phyloP scores from a whole-genome alignment of 92 coral and sea anemone genomes.

The Virgularia gustaviana region DNA sequence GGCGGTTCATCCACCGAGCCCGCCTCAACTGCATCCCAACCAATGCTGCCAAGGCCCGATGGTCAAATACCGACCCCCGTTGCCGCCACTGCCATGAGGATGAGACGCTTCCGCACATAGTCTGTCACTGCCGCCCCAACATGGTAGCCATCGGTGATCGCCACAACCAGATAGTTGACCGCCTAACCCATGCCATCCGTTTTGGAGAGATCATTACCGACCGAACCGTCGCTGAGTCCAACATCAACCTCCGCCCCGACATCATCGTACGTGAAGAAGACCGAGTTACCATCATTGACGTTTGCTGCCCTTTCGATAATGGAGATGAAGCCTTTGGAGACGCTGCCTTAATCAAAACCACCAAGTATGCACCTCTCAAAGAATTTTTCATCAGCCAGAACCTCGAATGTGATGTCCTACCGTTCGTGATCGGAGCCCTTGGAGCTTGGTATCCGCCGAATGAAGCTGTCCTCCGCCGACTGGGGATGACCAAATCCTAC shows the following conservation, averaged over 20 bases:
- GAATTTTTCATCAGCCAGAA: constrained; percentile 5
- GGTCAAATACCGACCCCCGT: constrained; percentile 4
- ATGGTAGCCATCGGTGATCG: constrained; percentile 11
- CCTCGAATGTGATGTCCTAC: constrained; percentile 5
- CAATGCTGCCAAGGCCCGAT: constrained; percentile 46
- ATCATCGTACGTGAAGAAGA: background rate
- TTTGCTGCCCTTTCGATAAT: constrained; percentile 29
- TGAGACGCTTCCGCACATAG: constrained; percentile 31
- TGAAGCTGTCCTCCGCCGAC: constrained; percentile 4
- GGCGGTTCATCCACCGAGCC: constrained; percentile 48
- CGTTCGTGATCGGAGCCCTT: constrained; percentile 25
- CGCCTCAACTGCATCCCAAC: constrained; percentile 32
- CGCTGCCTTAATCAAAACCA: constrained; percentile 12
- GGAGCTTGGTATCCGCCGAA: constrained; percentile 34
- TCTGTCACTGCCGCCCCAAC: constrained; percentile 28
- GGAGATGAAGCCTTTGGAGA: constrained; percentile 29
- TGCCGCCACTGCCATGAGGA: constrained; percentile 28
- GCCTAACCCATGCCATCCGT: constrained; percentile 25
- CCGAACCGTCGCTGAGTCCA: background rate
- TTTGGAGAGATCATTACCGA: constrained; percentile 18
- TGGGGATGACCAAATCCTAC: constrained; percentile 33
- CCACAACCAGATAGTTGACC: constrained; percentile 27
- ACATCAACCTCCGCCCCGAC: constrained; percentile 34
- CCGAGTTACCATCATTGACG: constrained; percentile 6
- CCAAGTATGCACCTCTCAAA: constrained; percentile 18